Base-by-base conservation (phyloP, 2,888 invertebrate species). In the Megaustenia siamemsis region DNA sequence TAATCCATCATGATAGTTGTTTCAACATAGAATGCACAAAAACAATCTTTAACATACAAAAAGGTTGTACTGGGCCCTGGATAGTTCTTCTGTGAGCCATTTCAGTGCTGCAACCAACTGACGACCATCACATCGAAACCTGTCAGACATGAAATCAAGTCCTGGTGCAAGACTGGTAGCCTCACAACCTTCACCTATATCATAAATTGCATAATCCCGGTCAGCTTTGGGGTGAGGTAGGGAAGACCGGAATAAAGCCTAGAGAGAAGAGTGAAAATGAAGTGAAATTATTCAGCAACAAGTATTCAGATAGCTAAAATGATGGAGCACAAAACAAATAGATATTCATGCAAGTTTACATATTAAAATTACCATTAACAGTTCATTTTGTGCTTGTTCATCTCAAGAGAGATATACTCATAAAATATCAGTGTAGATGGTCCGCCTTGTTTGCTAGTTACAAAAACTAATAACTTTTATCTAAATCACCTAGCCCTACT, bases 171-270 rank as follows among this genome's bases (percentile, higher is more conserved):
- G 89, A 86, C 90, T 89, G 32, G 92, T 92, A 35, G 94, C 92
- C 88, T 93, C 93, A 89, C 91, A 93, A 6, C 92, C 93, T 82
- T 93, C 92, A 0, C 93, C 93, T 4, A 94, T 91, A 85, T 93
- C 92, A 85, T 94, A 93, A 86, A 92, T 87, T 45, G 94, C 93
- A 88, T 94, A 94, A 87, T 93, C 93, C 71, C 92, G 83, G 88
- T 94, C 94, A 81, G 93, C 90, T 38, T 86, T 89, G 8, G 94
- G 94, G 88, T 94, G 94, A 43, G 94, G 94, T 82, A 94, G 86
- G 1, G 93, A 93, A 2, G 93, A 88, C 35, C 93, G 89, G 87
- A 94, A 93, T 87, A 94, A 85, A 0, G 93, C 93, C 93, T 93
- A 89, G 2, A 86, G 60, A 78, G 60, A 24, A 38, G 56, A 38